Evolutionary conservation across 2,797 vertebrate genomes (phyloP).

Genomic region (Salarias fasciatus): DNA sequence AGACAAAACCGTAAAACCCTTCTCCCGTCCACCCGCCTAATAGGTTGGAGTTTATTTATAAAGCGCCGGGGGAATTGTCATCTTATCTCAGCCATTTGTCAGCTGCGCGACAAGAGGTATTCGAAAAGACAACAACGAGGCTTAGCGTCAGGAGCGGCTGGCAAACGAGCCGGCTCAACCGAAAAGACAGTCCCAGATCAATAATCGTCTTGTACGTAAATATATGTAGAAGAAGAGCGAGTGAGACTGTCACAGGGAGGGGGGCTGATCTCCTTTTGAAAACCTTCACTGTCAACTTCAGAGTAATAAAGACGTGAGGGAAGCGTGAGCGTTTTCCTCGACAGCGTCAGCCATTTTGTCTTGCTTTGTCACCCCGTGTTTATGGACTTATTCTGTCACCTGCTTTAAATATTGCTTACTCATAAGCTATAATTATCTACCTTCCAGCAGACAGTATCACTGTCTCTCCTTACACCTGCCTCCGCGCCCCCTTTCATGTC

Average conservation of each 20-base stretch:
- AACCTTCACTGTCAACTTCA: constrained; percentile 37
- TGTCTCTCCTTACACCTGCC: constrained; percentile 26
- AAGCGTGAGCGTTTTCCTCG: constrained; percentile 32
- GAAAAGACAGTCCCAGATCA: constrained; percentile 16
- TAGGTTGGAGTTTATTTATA: constrained; percentile 83
- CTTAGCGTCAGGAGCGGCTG: constrained; percentile 77
- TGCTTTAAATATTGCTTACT: constrained; percentile 57
- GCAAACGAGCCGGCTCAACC: constrained; percentile 38
- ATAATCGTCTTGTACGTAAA: background rate
- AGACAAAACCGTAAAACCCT: constrained; percentile 22
- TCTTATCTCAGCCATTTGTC: constrained; percentile 85
- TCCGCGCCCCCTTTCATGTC: constrained; percentile 7
- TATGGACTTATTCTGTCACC: constrained; percentile 57
- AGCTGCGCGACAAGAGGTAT: constrained; percentile 79
- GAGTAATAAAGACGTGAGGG: constrained; percentile 44
- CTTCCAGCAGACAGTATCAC: constrained; percentile 17
- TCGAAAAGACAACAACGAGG: constrained; percentile 85
- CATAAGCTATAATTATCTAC: constrained; percentile 62
- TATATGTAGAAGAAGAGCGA: background rate
- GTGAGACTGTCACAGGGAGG: background rate
- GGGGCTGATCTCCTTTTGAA: constrained; percentile 29
- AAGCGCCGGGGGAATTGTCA: constrained; percentile 79
- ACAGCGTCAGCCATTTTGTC: constrained; percentile 60
- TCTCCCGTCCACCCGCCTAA: constrained; percentile 52
- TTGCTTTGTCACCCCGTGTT: constrained; percentile 59